Evolutionary conservation across 2,113 vertebrate species (phyloP).

Genomic region (Oreochromis spilurus): DNA sequence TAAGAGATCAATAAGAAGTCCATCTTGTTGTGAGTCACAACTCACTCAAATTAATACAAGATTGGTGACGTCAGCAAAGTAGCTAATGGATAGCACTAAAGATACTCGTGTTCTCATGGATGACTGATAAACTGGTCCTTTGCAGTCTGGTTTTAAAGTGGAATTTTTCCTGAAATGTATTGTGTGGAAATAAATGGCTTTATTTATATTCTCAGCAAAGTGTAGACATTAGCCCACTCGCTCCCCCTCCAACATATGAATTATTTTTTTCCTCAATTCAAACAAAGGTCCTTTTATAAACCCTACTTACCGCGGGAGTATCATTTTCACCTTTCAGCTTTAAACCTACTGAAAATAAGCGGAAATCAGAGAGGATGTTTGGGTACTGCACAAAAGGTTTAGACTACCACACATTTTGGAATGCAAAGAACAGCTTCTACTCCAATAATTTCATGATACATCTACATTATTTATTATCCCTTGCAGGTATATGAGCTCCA

Average conservation of each 20-base stretch:
- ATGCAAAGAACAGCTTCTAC: slow-evolving; percentile 29
- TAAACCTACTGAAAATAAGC: not conserved
- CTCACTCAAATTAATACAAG: not conserved
- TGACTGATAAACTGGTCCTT: not conserved
- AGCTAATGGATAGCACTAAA: not conserved
- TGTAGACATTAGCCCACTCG: not conserved
- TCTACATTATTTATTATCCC: slow-evolving; percentile 56
- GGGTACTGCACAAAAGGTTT: not conserved
- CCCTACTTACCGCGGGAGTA: not conserved
- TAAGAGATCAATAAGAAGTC: not conserved
- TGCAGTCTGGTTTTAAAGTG: not conserved
- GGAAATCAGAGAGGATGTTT: not conserved
- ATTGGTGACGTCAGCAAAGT: not conserved
- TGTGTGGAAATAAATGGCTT: not conserved
- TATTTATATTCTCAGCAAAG: not conserved
- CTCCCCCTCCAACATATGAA: not conserved
- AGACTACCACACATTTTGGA: not conserved
- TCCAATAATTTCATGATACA: slow-evolving; percentile 46
- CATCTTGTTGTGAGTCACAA: not conserved
- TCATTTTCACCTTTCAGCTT: not conserved
- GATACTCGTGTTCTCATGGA: not conserved
- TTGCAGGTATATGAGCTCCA: slow-evolving; percentile 47
- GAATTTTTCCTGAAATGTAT: not conserved
- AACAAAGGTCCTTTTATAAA: not conserved
- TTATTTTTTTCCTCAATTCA: not conserved